Evolutionary conservation across 2,888 invertebrate genomes (phyloP).

Genomic region (Drosophila monieri): DNA sequence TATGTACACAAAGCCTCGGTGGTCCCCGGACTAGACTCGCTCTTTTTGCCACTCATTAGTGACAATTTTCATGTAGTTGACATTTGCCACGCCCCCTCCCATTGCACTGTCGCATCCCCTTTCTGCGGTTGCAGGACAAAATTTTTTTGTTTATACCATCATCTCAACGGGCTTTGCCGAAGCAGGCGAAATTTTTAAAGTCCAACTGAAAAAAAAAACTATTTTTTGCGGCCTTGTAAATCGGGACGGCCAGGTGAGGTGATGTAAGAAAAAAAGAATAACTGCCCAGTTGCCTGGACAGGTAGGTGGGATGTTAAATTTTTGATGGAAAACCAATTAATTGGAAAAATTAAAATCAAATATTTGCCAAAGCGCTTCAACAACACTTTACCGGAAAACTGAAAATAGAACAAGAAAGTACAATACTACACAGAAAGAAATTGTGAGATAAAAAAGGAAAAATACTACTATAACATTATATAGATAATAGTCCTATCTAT

Average conservation of each 20-base stretch:
- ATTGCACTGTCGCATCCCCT: neutral
- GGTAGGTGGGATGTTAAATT: slow-evolving; percentile 61
- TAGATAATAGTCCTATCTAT: neutral
- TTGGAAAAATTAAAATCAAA: slow-evolving; percentile 78
- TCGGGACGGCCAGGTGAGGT: slow-evolving; percentile 16
- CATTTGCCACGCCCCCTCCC: slow-evolving; percentile 52
- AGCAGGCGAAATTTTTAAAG: slow-evolving; percentile 31
- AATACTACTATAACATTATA: neutral
- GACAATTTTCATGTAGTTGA: slow-evolving; percentile 81
- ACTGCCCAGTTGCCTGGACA: slow-evolving; percentile 18
- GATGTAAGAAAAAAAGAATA: neutral
- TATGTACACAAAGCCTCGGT: slow-evolving; percentile 57
- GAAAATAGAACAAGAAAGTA: slow-evolving; percentile 18
- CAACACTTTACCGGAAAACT: slow-evolving; percentile 57
- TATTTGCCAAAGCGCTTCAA: slow-evolving; percentile 77
- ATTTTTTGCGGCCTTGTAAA: slow-evolving; percentile 23
- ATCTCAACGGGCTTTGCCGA: slow-evolving; percentile 6
- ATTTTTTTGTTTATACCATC: slow-evolving; percentile 49
- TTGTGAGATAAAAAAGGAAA: neutral
- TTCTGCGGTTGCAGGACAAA: slow-evolving; percentile 55
- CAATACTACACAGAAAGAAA: slow-evolving; percentile 4
- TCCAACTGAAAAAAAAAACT: slow-evolving; percentile 15
- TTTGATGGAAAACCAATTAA: slow-evolving; percentile 78
- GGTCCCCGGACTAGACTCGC: slow-evolving; percentile 61
- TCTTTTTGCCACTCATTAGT: slow-evolving; percentile 80